A percentile compares a stretch with the other conserved stretches of the same genome.
phyloP scores from a whole-genome alignment of 53 echinoderm and acorn worm species.

The Apostichopus leukothele region DNA sequence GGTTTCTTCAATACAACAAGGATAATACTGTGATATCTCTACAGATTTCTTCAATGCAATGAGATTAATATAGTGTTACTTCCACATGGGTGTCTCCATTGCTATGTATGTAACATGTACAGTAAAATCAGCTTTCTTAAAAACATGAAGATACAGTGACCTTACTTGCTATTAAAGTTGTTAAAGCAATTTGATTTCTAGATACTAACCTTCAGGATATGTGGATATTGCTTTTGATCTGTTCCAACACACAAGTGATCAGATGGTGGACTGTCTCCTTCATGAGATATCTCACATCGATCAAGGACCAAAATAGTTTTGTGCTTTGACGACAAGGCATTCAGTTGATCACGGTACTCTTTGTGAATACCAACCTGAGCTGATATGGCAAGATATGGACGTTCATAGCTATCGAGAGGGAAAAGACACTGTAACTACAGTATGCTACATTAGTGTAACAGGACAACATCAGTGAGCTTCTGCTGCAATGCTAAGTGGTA shows the following conservation, averaged over 20 bases:
- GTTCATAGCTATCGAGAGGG: constrained; percentile 46
- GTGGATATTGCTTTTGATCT: constrained; percentile 69
- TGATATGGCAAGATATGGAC: constrained; percentile 82
- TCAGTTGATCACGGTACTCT: constrained; percentile 73
- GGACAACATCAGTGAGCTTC: too few relatives aligned
- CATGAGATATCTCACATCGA: constrained; percentile 54
- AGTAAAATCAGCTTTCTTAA: too few relatives aligned
- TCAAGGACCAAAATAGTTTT: constrained; percentile 80
- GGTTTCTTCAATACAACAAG: too few relatives aligned
- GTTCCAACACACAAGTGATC: constrained; percentile 70
- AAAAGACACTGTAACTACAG: too few relatives aligned
- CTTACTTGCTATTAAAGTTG: neutral
- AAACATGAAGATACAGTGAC: too few relatives aligned
- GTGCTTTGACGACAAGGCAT: constrained; percentile 57
- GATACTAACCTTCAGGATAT: constrained; percentile 80
- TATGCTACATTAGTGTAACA: too few relatives aligned
- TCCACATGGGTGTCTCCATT: neutral
- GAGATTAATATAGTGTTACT: too few relatives aligned
- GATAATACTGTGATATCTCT: too few relatives aligned
- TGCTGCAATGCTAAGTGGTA: too few relatives aligned
- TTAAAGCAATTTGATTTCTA: neutral
- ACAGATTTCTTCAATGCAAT: too few relatives aligned
- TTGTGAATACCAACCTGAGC: constrained; percentile 81
- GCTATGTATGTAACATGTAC: too few relatives aligned
- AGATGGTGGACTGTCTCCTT: constrained; percentile 48